Evolutionary conservation across 2,888 invertebrate genomes (phyloP).

Genomic region (Timema cristinae): DNA sequence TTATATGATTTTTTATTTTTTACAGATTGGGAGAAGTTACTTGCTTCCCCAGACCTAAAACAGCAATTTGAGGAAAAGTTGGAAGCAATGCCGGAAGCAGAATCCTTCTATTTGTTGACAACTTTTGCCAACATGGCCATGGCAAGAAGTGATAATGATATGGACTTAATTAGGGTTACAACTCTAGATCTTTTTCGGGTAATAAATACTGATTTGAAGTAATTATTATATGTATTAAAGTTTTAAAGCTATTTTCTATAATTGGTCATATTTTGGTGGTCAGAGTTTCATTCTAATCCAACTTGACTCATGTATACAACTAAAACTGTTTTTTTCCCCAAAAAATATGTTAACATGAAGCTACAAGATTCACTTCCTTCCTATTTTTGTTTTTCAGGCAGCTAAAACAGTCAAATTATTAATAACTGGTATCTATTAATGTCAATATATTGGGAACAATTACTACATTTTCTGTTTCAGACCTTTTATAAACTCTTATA

Average conservation of each 20-base stretch:
- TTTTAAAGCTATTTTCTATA: constrained; percentile 14
- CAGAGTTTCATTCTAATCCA: background rate
- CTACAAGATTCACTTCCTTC: no score
- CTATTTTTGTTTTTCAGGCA: no score
- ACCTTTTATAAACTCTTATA: no score
- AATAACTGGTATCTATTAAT: no score
- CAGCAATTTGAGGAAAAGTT: constrained; percentile 61
- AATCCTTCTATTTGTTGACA: constrained; percentile 71
- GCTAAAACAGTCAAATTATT: no score
- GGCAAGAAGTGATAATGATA: constrained; percentile 56
- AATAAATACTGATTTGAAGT: constrained; percentile 29
- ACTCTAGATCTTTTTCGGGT: constrained; percentile 68
- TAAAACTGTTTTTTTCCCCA: no score
- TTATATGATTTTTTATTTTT: constrained; percentile 20
- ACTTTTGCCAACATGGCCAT: constrained; percentile 77
- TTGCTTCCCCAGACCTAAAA: constrained; percentile 49
- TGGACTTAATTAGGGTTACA: constrained; percentile 60
- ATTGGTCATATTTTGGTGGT: background rate
- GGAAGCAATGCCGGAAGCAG: constrained; percentile 61
- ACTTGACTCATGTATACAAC: no score
- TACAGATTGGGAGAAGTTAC: constrained; percentile 48
- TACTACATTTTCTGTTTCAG: no score
- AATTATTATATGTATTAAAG: background rate
- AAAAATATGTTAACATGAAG: no score
- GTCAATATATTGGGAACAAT: no score